Percentiles rank a stretch among this genome's conserved stretches.
Evolutionary conservation across 2,113 vertebrate species (phyloP).

Genomic region (Geococcyx californianus): DNA sequence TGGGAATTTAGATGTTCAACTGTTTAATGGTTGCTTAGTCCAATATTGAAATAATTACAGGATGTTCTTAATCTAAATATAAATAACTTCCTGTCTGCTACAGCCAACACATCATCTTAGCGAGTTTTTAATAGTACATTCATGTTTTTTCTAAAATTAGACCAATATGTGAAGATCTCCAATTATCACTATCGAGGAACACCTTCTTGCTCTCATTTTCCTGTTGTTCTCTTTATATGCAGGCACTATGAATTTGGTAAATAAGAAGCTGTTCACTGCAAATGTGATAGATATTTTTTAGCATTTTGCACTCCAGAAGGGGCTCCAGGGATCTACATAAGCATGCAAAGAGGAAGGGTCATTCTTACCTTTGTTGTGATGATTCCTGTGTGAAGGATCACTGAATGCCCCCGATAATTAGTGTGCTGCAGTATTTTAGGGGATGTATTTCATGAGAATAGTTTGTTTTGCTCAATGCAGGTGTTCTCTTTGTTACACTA

Average conservation of each 20-base stretch:
- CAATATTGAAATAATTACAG: neutral
- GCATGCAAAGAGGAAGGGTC: neutral
- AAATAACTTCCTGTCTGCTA: neutral
- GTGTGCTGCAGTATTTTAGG: neutral
- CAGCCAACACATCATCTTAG: neutral
- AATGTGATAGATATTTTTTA: neutral
- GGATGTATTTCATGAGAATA: too few species aligned
- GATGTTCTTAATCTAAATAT: neutral
- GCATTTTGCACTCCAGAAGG: neutral
- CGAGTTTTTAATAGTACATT: neutral
- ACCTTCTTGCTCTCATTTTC: neutral
- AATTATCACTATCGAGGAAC: neutral
- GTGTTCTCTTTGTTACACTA: neutral
- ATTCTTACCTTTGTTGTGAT: neutral
- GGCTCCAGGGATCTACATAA: neutral
- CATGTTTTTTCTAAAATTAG: neutral
- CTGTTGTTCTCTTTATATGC: neutral
- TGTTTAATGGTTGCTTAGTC: neutral
- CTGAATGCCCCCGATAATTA: neutral
- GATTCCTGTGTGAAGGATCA: neutral
- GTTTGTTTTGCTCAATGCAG: neutral
- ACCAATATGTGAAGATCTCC: neutral
- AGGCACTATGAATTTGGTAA: neutral
- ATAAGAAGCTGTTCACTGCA: neutral
- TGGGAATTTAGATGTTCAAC: neutral